These are phyloP conservation scores for Calliopsis andreniformis DNA, from an alignment of 1,140 invertebrate species.

Conservation along the genomic window DNA sequence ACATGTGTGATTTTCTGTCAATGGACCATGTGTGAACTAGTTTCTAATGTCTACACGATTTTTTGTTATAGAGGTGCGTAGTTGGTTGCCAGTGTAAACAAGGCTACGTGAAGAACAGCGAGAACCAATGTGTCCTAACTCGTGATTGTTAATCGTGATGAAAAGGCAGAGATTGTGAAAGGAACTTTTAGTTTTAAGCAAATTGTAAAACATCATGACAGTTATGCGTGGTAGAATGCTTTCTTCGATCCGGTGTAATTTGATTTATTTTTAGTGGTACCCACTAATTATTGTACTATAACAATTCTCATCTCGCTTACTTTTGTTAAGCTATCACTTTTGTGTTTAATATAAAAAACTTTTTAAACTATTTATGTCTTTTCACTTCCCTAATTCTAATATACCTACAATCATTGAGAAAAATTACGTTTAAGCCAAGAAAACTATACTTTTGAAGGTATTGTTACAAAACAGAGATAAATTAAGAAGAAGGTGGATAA, in stretches of 20 bases:
- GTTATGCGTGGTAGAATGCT: background rate
- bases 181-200: background rate
- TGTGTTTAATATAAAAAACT: conserved; percentile 8
- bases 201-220: background rate
- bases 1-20: no score
- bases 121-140: conserved; percentile 7
- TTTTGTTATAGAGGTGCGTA: conserved; percentile 39
- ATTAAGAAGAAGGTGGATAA: no score
- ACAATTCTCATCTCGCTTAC: background rate
- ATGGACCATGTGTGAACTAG: no score
- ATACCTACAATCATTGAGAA: no score
- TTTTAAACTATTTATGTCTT: background rate
- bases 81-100: conserved; percentile 35
- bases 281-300: background rate
- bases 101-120: conserved; percentile 17
- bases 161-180: background rate
- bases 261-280: background rate
- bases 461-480: no score
- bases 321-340: conserved; percentile 13
- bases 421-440: no score
- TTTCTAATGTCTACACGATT: conserved; percentile 5
- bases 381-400: background rate
- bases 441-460: no score
- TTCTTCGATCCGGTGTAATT: background rate
- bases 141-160: conserved; percentile 22